phyloP scores from a whole-genome alignment of 2,797 vertebrate genomes.

The Cynodonichthys magdalenae region DNA sequence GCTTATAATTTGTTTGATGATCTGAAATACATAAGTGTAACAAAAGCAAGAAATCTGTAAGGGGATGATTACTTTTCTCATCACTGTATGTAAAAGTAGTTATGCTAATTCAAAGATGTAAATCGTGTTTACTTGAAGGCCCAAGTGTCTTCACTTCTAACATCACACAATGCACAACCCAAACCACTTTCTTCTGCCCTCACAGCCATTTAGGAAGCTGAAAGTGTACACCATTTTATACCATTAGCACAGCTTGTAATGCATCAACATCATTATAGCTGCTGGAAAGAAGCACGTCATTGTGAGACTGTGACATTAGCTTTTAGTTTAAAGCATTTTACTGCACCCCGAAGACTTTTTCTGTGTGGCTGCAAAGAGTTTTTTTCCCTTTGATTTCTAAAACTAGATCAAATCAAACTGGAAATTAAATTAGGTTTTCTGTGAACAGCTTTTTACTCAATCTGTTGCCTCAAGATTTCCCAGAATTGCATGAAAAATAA shows the following conservation, averaged over 20 bases:
- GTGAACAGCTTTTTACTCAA: too few species aligned
- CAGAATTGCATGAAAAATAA: too few species aligned
- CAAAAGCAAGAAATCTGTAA: too few species aligned
- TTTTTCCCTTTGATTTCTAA: not conserved
- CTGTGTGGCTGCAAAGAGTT: not conserved
- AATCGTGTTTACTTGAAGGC: not conserved
- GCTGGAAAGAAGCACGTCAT: not conserved
- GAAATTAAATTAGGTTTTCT: not conserved
- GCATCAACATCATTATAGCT: slow-evolving; percentile 13
- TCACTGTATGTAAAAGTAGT: too few species aligned
- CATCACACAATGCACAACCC: not conserved
- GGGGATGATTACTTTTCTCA: too few species aligned
- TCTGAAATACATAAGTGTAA: too few species aligned
- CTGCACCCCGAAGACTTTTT: not conserved
- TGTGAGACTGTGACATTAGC: slow-evolving; percentile 3
- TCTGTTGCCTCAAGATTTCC: too few species aligned
- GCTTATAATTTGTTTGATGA: too few species aligned
- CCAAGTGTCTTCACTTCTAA: not conserved
- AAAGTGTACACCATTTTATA: slow-evolving; percentile 5
- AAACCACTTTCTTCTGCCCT: slow-evolving; percentile 6
- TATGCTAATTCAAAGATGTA: not conserved
- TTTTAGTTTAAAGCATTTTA: slow-evolving; percentile 2
- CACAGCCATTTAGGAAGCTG: slow-evolving; percentile 8
- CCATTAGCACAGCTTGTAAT: slow-evolving; percentile 11
- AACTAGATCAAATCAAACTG: not conserved